Evolutionary conservation across 2,113 vertebrate genomes (phyloP), one percentile per base, ranked within the genome.

Genomic region (Leptodactylus fuscus): DNA sequence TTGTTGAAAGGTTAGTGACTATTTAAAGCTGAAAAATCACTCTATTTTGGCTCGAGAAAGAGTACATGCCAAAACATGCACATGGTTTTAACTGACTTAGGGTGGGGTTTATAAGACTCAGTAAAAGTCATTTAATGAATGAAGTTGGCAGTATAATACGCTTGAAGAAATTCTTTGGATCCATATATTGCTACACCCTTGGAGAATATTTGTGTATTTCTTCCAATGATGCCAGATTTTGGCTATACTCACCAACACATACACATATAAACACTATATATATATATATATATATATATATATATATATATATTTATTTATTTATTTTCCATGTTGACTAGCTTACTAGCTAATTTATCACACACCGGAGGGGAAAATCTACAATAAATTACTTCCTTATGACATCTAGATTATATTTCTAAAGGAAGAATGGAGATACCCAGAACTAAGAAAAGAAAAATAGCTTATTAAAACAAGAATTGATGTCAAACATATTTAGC

Each of bases 401-500:
- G 22, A 2, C 34, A 22, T 29, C 22, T 60, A 62, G 36, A 80
- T n/a, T 79, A 41, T 79, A 58, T 41, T 80, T 62, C 22, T 62
- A 58, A 62, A 80, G 62, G 34, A 60, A 58, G 10, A 49, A 60
- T 44, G 32, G 20, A 27, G 36, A 80, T 76, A 46, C 27, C 2
- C 53, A 16, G 38, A 62, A 80, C 18, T 22, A 44, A 80, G 22
- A 80, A 27, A 80, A 80, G 11, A 80, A 62, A 44, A 7, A 29
- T 60, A 44, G 34, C 62, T 80, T 38, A 27, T n/a, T 9, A 24
- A 58, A 27, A 41, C 27, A 44, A 62, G 34, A 62, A 38, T 60
- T 58, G n/a, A 80, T 80, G 53, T 80, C 51, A 80, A 80, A 62
- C 77, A 44, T 80, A 78, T 80, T 80, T 18, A 60, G 6, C 53